phyloP scores from a whole-genome alignment of 2,113 vertebrate genomes.

The Brevimyrus niger region DNA sequence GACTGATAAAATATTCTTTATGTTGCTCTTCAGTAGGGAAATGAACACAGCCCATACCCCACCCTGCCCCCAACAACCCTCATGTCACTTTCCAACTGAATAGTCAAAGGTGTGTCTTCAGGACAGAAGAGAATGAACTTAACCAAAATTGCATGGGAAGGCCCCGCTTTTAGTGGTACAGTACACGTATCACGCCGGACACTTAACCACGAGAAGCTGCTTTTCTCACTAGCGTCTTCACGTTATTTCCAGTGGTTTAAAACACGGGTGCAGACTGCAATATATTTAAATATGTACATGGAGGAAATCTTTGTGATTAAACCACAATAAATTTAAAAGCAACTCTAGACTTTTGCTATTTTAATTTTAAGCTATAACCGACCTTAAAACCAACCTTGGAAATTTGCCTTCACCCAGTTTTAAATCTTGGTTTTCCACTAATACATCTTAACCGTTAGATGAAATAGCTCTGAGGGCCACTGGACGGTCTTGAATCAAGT shows the following conservation, averaged over 20 bases:
- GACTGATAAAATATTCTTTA: constrained; percentile 43
- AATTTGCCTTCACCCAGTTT: neutral
- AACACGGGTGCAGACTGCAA: neutral
- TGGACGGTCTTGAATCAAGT: neutral
- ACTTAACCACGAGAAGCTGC: neutral
- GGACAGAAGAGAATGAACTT: neutral
- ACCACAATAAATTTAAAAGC: neutral
- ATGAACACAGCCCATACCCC: constrained; percentile 23
- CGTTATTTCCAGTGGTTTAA: neutral
- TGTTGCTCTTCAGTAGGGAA: constrained; percentile 53
- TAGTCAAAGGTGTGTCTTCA: constrained; percentile 51
- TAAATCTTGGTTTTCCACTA: neutral
- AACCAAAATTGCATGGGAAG: neutral
- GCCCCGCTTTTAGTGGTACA: neutral
- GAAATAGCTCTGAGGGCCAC: neutral
- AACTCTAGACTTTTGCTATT: neutral
- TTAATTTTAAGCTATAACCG: neutral
- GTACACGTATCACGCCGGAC: neutral
- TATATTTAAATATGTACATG: neutral
- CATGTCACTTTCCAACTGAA: constrained; percentile 57
- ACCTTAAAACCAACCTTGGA: neutral
- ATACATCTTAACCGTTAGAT: neutral
- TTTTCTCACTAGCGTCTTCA: neutral
- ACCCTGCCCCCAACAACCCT: constrained; percentile 36
- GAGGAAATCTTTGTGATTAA: neutral